Evolutionary conservation across 2,113 vertebrate genomes (phyloP).

Genomic region (Trichomycterus rosablanca): DNA sequence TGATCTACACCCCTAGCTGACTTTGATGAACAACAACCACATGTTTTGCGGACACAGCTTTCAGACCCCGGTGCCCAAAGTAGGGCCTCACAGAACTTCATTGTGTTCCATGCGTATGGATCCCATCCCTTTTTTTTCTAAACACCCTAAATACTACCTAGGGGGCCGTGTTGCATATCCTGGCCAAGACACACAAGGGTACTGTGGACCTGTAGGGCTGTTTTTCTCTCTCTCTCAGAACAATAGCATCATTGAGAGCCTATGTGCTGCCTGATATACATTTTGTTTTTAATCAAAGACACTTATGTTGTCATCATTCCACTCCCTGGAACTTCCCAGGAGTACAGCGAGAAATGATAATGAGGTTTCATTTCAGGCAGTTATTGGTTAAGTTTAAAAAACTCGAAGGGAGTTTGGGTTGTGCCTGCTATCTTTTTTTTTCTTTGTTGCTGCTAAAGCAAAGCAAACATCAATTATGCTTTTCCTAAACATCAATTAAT

Average conservation of each 20-base stretch:
- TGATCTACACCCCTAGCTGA: constrained; percentile 24
- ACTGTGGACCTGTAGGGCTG: constrained; percentile 4
- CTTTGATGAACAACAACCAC: constrained; percentile 46
- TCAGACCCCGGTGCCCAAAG: neutral
- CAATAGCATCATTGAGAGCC: constrained; percentile 40
- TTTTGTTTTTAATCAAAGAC: constrained; percentile 37
- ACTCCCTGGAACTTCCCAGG: constrained; percentile 2
- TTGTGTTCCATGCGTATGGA: constrained; percentile 29
- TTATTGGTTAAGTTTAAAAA: constrained; percentile 18
- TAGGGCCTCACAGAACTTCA: constrained; percentile 22
- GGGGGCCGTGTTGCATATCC: constrained; percentile 28
- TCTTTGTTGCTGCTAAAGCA: neutral
- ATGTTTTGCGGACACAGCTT: constrained; percentile 38
- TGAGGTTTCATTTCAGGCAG: neutral
- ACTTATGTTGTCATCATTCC: constrained; percentile 30
- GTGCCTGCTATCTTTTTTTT: neutral
- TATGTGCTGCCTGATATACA: constrained; percentile 31
- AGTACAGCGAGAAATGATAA: neutral
- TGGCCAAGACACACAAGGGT: constrained; percentile 19
- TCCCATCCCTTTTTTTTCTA: constrained; percentile 31
- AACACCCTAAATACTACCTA: constrained; percentile 31
- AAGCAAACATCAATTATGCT: constrained; percentile 8
- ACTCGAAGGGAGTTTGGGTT: neutral
- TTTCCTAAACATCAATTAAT: neutral
- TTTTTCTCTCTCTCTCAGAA: constrained; percentile 31